Evolutionary conservation across 2,888 invertebrate genomes (phyloP).

Genomic region (Autographa pulchrina): DNA sequence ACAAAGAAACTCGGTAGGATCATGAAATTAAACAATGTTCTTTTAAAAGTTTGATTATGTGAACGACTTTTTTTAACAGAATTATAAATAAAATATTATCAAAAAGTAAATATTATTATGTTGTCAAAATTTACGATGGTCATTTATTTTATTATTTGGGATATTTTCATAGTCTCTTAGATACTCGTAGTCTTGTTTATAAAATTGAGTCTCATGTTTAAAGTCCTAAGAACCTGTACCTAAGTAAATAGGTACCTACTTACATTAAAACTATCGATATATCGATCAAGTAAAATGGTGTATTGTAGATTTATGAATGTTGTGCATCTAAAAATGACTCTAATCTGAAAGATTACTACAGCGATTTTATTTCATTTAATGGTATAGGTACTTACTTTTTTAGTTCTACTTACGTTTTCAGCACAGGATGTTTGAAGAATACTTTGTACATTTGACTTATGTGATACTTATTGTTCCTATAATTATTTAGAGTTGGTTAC

Average conservation of each 20-base stretch:
- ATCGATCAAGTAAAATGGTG: neutral
- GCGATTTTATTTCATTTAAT: neutral
- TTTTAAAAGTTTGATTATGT: neutral
- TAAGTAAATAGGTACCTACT: neutral
- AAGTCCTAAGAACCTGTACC: neutral
- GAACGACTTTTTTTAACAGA: neutral
- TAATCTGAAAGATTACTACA: too few relatives aligned
- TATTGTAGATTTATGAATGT: neutral
- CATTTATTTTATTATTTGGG: too few relatives aligned
- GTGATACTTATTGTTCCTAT: too few relatives aligned
- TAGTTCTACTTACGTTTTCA: too few relatives aligned
- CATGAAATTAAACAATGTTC: neutral
- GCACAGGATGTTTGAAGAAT: too few relatives aligned
- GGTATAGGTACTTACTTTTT: neutral
- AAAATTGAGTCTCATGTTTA: neutral
- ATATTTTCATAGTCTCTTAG: too few relatives aligned
- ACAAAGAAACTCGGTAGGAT: neutral
- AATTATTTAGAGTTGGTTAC: too few relatives aligned
- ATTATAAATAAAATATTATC: neutral
- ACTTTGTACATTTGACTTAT: too few relatives aligned
- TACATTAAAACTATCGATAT: neutral
- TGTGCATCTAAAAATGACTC: too few relatives aligned
- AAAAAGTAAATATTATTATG: neutral
- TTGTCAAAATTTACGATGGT: too few relatives aligned
- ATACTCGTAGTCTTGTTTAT: too few relatives aligned